A percentile compares a stretch with the other conserved stretches of the same genome.
phyloP scores from a whole-genome alignment of 2,113 vertebrate genomes.

The Pantherophis guttatus region DNA sequence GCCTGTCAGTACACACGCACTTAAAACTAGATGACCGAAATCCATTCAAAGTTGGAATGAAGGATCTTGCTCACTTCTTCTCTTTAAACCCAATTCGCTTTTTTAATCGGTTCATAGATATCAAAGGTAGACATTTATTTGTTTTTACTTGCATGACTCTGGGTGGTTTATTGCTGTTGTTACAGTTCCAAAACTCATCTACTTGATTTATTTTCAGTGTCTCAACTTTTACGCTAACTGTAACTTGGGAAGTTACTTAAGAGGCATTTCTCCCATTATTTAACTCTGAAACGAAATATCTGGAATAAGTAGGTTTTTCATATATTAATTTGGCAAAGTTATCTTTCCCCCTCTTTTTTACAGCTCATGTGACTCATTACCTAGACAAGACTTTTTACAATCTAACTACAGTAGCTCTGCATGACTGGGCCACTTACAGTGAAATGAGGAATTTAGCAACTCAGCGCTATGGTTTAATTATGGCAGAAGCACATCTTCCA shows the following conservation, averaged over 20 bases:
- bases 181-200: neutral
- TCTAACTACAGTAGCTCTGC: slow-evolving; percentile 93
- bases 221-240: neutral
- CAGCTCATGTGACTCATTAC: slow-evolving; percentile 96
- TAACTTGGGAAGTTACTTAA: neutral
- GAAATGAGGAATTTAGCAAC: slow-evolving; percentile 97
- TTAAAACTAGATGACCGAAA: slow-evolving; percentile 96
- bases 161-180: neutral
- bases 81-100: slow-evolving; percentile 93
- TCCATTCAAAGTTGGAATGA: slow-evolving; percentile 96
- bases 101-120: slow-evolving; percentile 97
- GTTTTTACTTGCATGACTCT: fast-evolving
- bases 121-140: slow-evolving; percentile 82
- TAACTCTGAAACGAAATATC: neutral
- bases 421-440: slow-evolving; percentile 98
- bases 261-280: neutral
- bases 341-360: slow-evolving; percentile 24
- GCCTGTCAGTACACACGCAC: slow-evolving; percentile 95
- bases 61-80: slow-evolving; percentile 95
- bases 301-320: neutral
- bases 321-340: neutral
- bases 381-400: slow-evolving; percentile 99
- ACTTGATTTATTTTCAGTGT: neutral
- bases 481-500: slow-evolving; percentile 97
- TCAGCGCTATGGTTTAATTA: slow-evolving; percentile 90